Conservation (phyloP, 2,888 invertebrate genomes). For the Hartigia nigra region DNA sequence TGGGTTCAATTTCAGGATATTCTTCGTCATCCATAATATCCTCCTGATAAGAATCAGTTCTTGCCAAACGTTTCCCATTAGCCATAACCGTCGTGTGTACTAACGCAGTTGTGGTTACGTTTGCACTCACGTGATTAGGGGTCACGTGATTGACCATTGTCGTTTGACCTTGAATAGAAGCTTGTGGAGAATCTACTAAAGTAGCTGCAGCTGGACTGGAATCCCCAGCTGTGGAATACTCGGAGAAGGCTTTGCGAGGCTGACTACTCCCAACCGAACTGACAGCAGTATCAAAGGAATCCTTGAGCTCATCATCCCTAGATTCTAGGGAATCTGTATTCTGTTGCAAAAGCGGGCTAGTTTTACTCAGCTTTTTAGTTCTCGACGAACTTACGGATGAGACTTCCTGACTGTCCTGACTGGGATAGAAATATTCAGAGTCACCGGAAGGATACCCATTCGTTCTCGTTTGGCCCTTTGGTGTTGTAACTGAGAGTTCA, state of each 20-base stretch:
- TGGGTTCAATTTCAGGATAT: conserved; percentile 51
- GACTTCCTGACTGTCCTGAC: conserved; percentile 50
- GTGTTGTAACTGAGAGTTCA: conserved; percentile 57
- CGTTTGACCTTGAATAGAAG: conserved; percentile 21
- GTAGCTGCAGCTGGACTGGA: conserved; percentile 44
- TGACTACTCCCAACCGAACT: conserved; percentile 66
- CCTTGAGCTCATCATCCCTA: conserved; percentile 69
- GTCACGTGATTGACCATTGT: conserved; percentile 60
- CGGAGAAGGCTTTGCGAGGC: conserved; percentile 49
- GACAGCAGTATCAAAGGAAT: conserved; percentile 70
- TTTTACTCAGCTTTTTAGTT: conserved; percentile 54
- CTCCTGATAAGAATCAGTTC: conserved; percentile 57
- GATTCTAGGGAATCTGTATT: conserved; percentile 70
- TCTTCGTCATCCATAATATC: conserved; percentile 54
- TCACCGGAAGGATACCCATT: conserved; percentile 57
- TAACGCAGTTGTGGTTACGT: conserved; percentile 66
- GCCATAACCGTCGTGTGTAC: conserved; percentile 64
- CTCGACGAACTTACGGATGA: conserved; percentile 46
- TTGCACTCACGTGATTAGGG: conserved; percentile 66
- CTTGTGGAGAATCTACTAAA: conserved; percentile 48
- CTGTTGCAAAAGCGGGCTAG: conserved; percentile 61
- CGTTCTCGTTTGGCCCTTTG: conserved; percentile 53
- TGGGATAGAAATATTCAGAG: conserved; percentile 52
- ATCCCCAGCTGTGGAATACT: conserved; percentile 54
- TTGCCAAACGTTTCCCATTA: conserved; percentile 62